phyloP scores from a whole-genome alignment of 2,113 vertebrate species.

The Bufo gargarizans region DNA sequence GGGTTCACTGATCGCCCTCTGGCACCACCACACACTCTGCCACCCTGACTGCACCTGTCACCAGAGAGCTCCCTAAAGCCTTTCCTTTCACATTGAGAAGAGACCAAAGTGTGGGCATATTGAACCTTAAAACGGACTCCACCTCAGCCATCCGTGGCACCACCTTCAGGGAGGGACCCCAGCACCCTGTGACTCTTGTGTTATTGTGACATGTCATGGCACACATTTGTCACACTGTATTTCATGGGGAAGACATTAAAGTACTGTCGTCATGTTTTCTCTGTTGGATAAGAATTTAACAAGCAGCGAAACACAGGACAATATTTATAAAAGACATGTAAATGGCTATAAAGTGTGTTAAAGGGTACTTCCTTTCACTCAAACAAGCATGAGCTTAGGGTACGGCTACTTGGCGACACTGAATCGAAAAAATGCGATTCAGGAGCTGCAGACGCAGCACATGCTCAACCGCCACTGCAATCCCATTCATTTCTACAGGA shows the following conservation, averaged over 20 bases:
- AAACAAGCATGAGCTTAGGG: no score
- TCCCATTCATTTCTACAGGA: no score
- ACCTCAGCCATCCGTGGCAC: slow-evolving; percentile 61
- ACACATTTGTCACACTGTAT: neutral
- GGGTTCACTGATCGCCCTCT: slow-evolving; percentile 1
- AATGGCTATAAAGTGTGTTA: no score
- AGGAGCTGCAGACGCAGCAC: no score
- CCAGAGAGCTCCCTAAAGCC: slow-evolving; percentile 64
- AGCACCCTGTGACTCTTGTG: neutral
- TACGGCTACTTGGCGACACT: no score
- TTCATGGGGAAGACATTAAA: neutral
- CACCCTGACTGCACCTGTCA: slow-evolving; percentile 64
- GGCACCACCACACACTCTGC: slow-evolving; percentile 57
- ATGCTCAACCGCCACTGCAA: no score
- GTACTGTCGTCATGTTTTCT: neutral
- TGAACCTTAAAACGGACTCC: slow-evolving; percentile 66
- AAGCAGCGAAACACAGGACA: neutral
- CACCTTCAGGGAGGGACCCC: slow-evolving; percentile 50
- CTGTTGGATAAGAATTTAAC: neutral
- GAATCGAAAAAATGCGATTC: no score
- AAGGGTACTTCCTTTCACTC: no score
- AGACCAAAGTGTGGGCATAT: slow-evolving; percentile 61
- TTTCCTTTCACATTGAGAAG: slow-evolving; percentile 61
- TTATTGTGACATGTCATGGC: neutral
- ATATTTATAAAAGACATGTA: neutral